Evolutionary conservation across 2,888 invertebrate species (phyloP).

Genomic region (Tetheella fluctuosa): DNA sequence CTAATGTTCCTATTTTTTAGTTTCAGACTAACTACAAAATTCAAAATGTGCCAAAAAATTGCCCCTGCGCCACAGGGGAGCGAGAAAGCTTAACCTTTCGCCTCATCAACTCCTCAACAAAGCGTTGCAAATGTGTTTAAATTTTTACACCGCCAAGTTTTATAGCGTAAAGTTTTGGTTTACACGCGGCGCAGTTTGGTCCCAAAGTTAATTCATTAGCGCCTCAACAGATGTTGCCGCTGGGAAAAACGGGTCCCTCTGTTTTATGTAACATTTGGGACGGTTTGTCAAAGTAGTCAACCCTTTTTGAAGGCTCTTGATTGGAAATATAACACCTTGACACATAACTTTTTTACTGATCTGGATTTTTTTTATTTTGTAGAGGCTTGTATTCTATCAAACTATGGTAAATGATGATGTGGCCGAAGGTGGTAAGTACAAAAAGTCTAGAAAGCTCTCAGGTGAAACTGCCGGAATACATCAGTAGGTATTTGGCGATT

Average conservation of each 20-base stretch:
- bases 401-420: no score
- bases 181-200: conserved; percentile 12
- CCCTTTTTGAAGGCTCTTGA: not conserved
- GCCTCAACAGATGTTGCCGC: conserved; percentile 7
- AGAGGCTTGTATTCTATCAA: no score
- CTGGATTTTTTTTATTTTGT: no score
- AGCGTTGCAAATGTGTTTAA: conserved; percentile 11
- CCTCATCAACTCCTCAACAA: conserved; percentile 12
- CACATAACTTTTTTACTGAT: no score
- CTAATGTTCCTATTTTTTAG: no score
- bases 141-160: conserved; percentile 14
- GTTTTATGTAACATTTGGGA: not conserved
- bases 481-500: no score
- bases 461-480: no score
- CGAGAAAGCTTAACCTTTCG: conserved; percentile 5
- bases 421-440: no score
- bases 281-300: conserved; percentile 1
- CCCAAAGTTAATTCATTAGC: conserved; percentile 15
- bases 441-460: no score
- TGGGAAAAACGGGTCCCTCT: conserved; percentile 8
- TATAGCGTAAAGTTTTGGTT: conserved; percentile 13
- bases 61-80: not conserved
- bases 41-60: not conserved
- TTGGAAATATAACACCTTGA: not conserved
- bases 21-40: not conserved